A percentile compares a stretch with the other conserved stretches of the same genome.
These are phyloP conservation scores for Diceros bicornis DNA, from an alignment of 2,797 vertebrate genomes.

Conservation along the genomic window DNA sequence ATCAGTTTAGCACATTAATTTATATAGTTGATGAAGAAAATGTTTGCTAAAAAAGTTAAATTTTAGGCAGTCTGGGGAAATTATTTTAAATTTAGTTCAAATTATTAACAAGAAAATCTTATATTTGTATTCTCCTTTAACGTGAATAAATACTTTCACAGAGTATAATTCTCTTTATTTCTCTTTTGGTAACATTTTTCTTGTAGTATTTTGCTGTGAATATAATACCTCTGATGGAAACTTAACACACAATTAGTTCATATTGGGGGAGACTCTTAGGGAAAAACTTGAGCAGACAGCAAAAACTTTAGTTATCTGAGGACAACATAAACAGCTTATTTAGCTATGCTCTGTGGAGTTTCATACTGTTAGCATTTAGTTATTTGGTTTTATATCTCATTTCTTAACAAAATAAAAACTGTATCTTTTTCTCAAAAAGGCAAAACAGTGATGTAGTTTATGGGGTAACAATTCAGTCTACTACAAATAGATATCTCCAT, in stretches of 20 bases:
- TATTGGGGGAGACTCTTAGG: not conserved
- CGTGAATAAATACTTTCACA: not conserved
- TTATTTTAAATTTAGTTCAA: not conserved
- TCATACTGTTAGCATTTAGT: not conserved
- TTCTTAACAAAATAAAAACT: constrained; percentile 58
- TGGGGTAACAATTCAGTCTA: not conserved
- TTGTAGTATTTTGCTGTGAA: not conserved
- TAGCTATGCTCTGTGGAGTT: not conserved
- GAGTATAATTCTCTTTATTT: not conserved
- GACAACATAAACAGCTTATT: not conserved
- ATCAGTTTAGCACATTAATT: not conserved
- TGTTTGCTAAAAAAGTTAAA: not conserved
- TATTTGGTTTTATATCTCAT: constrained; percentile 29
- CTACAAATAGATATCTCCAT: not conserved
- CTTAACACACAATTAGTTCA: not conserved
- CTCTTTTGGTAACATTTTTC: not conserved
- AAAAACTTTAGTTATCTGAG: not conserved
- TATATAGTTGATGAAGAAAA: not conserved
- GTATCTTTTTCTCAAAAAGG: not conserved
- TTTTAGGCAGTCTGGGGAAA: constrained; percentile 2
- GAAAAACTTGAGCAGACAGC: not conserved
- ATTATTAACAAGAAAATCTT: not conserved
- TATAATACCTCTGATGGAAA: not conserved
- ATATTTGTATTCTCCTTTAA: not conserved
- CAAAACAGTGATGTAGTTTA: not conserved